Base-by-base conservation (phyloP, 2,113 vertebrate genomes). In the Istiophorus platypterus region DNA sequence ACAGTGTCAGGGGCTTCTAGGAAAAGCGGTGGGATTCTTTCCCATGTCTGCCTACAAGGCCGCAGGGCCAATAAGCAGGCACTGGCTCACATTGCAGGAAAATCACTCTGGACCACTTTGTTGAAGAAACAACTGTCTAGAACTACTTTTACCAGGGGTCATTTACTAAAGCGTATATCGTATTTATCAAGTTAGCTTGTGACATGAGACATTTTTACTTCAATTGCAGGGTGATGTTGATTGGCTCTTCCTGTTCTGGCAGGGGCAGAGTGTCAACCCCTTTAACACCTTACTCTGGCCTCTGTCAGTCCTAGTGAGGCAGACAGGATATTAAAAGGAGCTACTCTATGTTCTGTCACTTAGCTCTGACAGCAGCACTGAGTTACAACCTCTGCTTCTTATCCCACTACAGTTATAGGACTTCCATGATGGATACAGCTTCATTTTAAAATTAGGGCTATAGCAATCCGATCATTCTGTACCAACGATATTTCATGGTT, bases 211-310 rank as follows among this genome's bases (percentile, higher is more conserved):
- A 9, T 82, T 90, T 85, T 85, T 78, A 72, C 65, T 62, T 76
- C 82, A 89, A 92, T 91, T 84, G 68, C 37, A 58, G 84, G 85
- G 72, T 79, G 88, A 90, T 76, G 88, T 2, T 84, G 89, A 91
- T 80, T 87, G 81, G 59, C 86, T 81, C 76, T 87, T 90, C 77
- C 85, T 89, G 89, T 81, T 91, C 84, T 84, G 88, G 77, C 75
- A 63, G 72, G 29, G 76, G 61, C 78, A 85, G 79, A 65, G 65
- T 2, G 83, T 27, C 67, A 81, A 88, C 80, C 82, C 85, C 75
- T 54, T 76, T 72, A 69, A 58, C 73, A 87, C 74, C 74, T 61
- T 2, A 22, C 56, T 77, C 77, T 86, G 87, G 74, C 71, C 87
- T 87, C 76, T 74, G 81, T 92, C 88, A 86, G 76, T 47, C 27